phyloP scores from a whole-genome alignment of 2,888 invertebrate species.

The Dendrolimus pini region DNA sequence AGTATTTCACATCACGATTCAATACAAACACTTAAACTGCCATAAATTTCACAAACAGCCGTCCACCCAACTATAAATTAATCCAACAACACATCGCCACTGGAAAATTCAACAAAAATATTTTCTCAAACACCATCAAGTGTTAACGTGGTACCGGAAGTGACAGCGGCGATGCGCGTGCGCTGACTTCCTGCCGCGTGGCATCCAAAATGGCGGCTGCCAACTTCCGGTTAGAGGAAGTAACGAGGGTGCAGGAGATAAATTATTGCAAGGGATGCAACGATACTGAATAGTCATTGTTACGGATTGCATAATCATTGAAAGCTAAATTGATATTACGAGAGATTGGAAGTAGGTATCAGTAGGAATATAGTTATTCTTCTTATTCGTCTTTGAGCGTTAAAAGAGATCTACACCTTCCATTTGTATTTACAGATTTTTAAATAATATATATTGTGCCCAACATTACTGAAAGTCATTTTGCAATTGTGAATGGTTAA shows the following conservation, averaged over 20 bases:
- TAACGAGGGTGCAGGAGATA: conserved; percentile 55
- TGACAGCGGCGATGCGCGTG: conserved; percentile 65
- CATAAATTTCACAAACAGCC: conserved; percentile 1
- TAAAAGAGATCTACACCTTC: no score
- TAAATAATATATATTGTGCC: no score
- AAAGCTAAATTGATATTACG: neutral
- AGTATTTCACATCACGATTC: neutral
- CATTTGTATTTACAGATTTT: no score
- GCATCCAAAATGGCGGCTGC: conserved; percentile 71
- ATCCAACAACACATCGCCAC: neutral
- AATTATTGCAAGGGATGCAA: conserved; percentile 60
- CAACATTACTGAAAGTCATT: no score
- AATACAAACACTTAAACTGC: neutral
- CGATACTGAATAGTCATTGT: neutral
- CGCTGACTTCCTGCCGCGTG: conserved; percentile 70
- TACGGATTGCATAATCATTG: neutral
- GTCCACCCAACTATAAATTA: neutral
- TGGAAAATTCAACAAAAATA: neutral
- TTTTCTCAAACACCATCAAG: neutral
- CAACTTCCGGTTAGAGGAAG: conserved; percentile 55
- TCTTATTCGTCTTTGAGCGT: no score
- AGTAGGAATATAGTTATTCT: no score
- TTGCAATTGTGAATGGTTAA: no score
- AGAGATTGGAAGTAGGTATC: no score
- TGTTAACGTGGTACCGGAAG: conserved; percentile 33